Base-by-base conservation (phyloP, 2,888 invertebrate genomes). In the Saturnia pavonia region DNA sequence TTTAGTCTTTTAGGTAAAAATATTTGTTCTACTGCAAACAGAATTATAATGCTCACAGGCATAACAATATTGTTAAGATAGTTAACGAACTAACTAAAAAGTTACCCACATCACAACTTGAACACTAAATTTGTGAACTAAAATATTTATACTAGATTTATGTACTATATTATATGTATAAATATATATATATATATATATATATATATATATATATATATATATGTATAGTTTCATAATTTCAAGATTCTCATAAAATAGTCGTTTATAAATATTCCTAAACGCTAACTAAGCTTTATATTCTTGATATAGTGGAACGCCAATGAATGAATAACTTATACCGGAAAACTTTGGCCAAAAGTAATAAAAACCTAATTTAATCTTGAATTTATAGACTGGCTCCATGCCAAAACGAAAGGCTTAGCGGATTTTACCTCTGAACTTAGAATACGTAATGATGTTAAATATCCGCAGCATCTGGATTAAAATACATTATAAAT, bases 361-460 rank as follows among this genome's bases (percentile, higher is more conserved):
- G 72, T 70, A 68, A 70, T 69, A 65, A 74, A 74, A 73, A 73
- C 67, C 60, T 72, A 72, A 74, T 72, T 75, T 73, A 60, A 74
- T 71, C 68, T 70, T 68, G 65, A 69, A 72, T 70, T 71, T 72
- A 72, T 69, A 72, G 69, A 48, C 68, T 75, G 73, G 73, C 72
- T 67, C 40, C 68, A 66, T 60, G 74, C 72, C 75, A 76, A 74
- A 72, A 75, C 72, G 69, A 74, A 74, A 74, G 70, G 69, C 70
- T 72, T 25, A 70, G 45, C 67, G 71, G 70, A 72, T 73, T 69
- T 70, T 71, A 72, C 72, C 67, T 63, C 54, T 68, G 42, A 71
- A 71, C 43, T 54, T 16, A 25, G 48, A 65, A 40, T 40, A 65
- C 34, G 57, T 14, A 60, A 54, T 54, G 57, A 27, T 60, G 4